A percentile compares a stretch with the other conserved stretches of the same genome.
phyloP scores from a whole-genome alignment of 1,140 invertebrate genomes.

The Heliconius congener region DNA sequence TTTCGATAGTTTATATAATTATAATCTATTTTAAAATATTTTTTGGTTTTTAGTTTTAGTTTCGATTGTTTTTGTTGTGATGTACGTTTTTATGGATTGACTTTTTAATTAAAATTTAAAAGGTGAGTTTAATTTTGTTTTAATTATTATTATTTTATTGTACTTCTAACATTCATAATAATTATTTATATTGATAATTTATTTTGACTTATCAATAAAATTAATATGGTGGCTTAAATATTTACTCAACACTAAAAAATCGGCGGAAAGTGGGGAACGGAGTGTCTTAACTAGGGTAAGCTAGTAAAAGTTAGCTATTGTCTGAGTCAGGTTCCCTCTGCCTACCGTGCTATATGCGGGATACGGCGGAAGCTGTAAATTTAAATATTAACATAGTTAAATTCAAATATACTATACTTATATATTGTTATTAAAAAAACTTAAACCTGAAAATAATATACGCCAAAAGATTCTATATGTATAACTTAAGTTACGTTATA shows the following conservation, averaged over 20 bases:
- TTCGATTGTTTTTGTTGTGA: not conserved
- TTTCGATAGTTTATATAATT: not conserved
- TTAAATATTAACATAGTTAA: not conserved
- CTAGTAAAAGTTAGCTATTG: too few species aligned
- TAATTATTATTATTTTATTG: not conserved
- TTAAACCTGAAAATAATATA: not conserved
- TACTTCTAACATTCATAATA: not conserved
- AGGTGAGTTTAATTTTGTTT: slow-evolving; percentile 15
- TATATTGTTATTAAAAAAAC: not conserved
- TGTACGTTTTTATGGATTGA: slow-evolving; percentile 5
- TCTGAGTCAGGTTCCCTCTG: too few species aligned
- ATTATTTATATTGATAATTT: not conserved
- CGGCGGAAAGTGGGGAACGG: too few species aligned
- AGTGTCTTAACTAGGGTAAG: too few species aligned
- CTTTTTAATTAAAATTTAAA: not conserved
- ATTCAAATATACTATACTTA: not conserved
- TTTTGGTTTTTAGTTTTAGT: slow-evolving; percentile 1
- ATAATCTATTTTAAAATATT: not conserved
- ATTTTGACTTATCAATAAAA: slow-evolving; percentile 8
- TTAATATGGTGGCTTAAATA: not conserved
- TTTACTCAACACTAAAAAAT: too few species aligned
- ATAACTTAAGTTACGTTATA: not conserved
- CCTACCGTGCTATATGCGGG: too few species aligned
- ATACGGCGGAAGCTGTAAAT: too few species aligned
- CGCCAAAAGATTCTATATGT: not conserved